Conservation (phyloP, 2,888 invertebrate species). For the Zhuqinia jingwanae region DNA sequence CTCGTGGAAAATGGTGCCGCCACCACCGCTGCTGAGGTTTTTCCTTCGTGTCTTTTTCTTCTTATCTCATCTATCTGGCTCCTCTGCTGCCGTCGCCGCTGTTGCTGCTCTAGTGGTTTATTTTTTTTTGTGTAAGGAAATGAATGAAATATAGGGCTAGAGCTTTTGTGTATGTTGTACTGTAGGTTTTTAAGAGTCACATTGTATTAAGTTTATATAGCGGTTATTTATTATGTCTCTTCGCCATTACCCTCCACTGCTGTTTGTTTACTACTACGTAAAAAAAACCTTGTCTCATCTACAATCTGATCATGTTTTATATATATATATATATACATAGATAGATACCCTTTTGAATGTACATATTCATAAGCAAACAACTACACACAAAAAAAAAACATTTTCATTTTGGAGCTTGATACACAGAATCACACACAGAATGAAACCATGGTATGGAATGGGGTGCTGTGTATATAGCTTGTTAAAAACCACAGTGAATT, state of each 20-base stretch:
- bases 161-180: slow-evolving; percentile 28
- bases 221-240: neutral
- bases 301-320: neutral
- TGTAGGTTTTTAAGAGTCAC: no score
- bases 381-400: no score
- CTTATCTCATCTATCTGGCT: slow-evolving; percentile 10
- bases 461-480: no score
- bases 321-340: neutral
- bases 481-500: no score
- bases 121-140: neutral
- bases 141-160: slow-evolving; percentile 19
- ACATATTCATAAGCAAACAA: no score
- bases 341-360: no score
- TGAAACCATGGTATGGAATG: no score
- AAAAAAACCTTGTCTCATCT: neutral
- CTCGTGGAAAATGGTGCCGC: neutral
- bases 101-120: slow-evolving; percentile 19
- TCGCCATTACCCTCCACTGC: neutral
- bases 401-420: no score
- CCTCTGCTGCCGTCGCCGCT: neutral
- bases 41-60: slow-evolving; percentile 30
- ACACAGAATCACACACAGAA: no score
- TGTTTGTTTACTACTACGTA: no score
- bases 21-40: neutral
- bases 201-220: slow-evolving; percentile 10